Evolutionary conservation across 2,888 invertebrate genomes (phyloP).

Genomic region (Belgica antarctica): DNA sequence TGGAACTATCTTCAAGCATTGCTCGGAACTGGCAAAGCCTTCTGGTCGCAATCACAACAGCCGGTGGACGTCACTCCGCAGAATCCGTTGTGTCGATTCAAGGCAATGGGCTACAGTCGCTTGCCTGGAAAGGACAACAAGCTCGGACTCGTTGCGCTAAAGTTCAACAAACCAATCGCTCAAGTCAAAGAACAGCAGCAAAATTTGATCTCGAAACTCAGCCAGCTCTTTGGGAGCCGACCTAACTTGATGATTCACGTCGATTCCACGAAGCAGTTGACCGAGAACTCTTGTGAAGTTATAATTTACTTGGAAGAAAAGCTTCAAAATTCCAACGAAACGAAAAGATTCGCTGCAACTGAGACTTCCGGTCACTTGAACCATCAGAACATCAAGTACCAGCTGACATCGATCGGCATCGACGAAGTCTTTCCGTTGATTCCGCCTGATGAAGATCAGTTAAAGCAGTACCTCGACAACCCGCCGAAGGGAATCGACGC

Average conservation of each 20-base stretch:
- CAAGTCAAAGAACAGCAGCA: slow-evolving; percentile 77
- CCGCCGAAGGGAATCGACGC: slow-evolving; percentile 92
- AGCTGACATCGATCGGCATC: slow-evolving; percentile 71
- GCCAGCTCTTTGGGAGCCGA: slow-evolving; percentile 75
- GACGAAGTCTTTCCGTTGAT: slow-evolving; percentile 70
- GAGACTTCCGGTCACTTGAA: slow-evolving; percentile 71
- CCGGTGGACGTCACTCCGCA: slow-evolving; percentile 82
- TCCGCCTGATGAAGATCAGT: slow-evolving; percentile 71
- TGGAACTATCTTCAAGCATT: slow-evolving; percentile 91
- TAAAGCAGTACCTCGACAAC: slow-evolving; percentile 84
- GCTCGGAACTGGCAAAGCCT: slow-evolving; percentile 64
- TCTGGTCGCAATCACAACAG: slow-evolving; percentile 72
- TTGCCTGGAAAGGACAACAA: slow-evolving; percentile 84
- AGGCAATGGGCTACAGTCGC: slow-evolving; percentile 89
- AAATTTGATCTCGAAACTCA: slow-evolving; percentile 65
- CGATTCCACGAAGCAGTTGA: slow-evolving; percentile 72
- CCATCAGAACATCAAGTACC: slow-evolving; percentile 67
- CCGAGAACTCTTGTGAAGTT: slow-evolving; percentile 77
- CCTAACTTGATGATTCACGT: slow-evolving; percentile 77
- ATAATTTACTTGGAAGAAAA: slow-evolving; percentile 73
- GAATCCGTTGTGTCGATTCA: slow-evolving; percentile 90
- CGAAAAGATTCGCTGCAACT: slow-evolving; percentile 68
- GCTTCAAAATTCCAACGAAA: slow-evolving; percentile 61
- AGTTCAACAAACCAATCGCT: slow-evolving; percentile 77
- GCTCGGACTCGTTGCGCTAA: slow-evolving; percentile 83